A percentile compares a stretch with the other conserved stretches of the same genome.
These are phyloP conservation scores for Lophotis ruficrista DNA, from an alignment of 2,113 vertebrate species.

Conservation along the genomic window DNA sequence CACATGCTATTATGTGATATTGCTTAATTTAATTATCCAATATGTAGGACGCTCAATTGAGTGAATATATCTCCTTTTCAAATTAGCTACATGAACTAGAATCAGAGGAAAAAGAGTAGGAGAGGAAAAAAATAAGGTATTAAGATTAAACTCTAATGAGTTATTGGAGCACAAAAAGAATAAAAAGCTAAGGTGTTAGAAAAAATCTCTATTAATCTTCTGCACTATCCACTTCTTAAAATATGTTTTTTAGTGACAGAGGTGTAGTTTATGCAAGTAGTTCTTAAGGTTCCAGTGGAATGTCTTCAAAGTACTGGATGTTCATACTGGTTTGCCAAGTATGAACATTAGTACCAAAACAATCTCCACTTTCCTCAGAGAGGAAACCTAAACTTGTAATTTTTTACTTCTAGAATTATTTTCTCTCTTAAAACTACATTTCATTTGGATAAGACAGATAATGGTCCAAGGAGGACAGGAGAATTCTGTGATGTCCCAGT, in stretches of 20 bases:
- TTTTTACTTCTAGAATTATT: neutral
- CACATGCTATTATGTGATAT: neutral
- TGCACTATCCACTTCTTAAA: neutral
- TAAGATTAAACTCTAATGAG: neutral
- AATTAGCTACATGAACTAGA: neutral
- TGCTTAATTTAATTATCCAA: conserved; percentile 9
- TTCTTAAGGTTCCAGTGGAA: neutral
- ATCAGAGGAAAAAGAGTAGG: neutral
- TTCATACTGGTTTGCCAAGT: neutral
- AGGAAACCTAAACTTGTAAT: neutral
- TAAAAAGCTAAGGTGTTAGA: neutral
- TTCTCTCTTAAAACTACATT: neutral
- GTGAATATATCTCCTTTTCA: neutral
- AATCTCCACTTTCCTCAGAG: neutral
- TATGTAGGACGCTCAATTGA: neutral
- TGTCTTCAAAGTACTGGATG: neutral
- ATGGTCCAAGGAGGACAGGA: neutral
- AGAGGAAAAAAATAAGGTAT: neutral
- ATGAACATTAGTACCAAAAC: neutral
- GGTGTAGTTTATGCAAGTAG: neutral
- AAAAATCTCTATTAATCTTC: neutral
- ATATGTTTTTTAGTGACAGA: neutral
- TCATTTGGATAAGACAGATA: neutral
- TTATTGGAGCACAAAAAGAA: neutral
- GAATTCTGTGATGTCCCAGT: neutral